These are phyloP conservation scores for Eurosta solidaginis DNA, from an alignment of 1,140 invertebrate genomes.

Conservation along the genomic window DNA sequence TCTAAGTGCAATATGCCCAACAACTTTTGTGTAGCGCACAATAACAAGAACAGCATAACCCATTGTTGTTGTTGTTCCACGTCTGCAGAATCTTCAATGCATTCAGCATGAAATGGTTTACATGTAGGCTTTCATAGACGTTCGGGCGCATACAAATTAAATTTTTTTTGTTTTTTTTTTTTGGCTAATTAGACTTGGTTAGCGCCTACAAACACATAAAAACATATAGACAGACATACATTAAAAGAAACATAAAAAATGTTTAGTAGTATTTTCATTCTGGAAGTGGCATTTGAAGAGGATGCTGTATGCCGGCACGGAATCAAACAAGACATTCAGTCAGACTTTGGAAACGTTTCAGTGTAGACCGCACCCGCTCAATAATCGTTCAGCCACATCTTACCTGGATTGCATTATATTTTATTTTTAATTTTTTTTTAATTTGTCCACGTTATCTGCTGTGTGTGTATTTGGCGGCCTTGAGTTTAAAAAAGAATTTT, in stretches of 20 bases:
- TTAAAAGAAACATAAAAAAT: neutral
- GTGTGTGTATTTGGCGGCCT: neutral
- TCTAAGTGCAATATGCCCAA: neutral
- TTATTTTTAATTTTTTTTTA: neutral
- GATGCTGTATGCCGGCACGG: neutral
- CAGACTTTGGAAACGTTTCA: neutral
- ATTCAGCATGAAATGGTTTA: neutral
- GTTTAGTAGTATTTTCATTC: neutral
- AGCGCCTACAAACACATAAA: conserved; percentile 32
- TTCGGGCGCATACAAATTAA: neutral
- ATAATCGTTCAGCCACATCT: neutral
- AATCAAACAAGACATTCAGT: neutral
- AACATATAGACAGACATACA: neutral
- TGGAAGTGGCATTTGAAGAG: conserved; percentile 12
- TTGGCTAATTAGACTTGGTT: conserved; percentile 34
- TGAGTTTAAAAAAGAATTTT: neutral
- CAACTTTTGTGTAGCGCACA: neutral
- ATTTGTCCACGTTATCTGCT: neutral
- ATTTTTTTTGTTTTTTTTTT: no score
- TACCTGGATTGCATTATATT: neutral
- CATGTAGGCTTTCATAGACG: neutral
- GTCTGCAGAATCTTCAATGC: conserved; percentile 3
- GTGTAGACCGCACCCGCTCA: neutral
- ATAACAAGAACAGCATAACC: neutral
- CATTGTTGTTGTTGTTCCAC: neutral